A percentile compares a stretch with the other conserved stretches of the same genome.
Evolutionary conservation across 1,140 invertebrate species (phyloP).

Genomic region (Charaxes varanes): DNA sequence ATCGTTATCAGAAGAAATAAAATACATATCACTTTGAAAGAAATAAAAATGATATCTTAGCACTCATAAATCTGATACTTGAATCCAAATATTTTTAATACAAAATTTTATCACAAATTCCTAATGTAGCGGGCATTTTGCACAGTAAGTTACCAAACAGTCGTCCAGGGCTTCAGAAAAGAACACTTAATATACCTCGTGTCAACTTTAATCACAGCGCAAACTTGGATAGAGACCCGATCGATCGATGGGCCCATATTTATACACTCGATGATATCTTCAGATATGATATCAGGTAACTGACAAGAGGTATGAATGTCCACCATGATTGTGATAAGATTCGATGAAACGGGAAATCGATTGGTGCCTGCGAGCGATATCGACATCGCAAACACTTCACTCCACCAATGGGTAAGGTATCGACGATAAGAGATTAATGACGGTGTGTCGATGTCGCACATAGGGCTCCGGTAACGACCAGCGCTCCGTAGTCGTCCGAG

Average conservation of each 20-base stretch:
- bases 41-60: no score
- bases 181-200: slow-evolving; percentile 21
- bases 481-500: slow-evolving; percentile 31
- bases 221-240: slow-evolving; percentile 65
- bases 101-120: no score
- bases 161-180: slow-evolving; percentile 8
- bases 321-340: slow-evolving; percentile 70
- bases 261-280: slow-evolving; percentile 70
- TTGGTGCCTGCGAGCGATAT: slow-evolving; percentile 55
- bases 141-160: slow-evolving; percentile 23
- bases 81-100: no score
- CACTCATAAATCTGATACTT: no score
- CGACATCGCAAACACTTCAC: slow-evolving; percentile 62
- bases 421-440: slow-evolving; percentile 38
- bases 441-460: slow-evolving; percentile 16
- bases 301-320: slow-evolving; percentile 60
- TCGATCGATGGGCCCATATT: slow-evolving; percentile 71
- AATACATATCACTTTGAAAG: no score
- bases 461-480: slow-evolving; percentile 23
- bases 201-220: slow-evolving; percentile 51
- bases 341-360: slow-evolving; percentile 53
- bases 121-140: slow-evolving; percentile 4
- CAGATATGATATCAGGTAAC: slow-evolving; percentile 64
- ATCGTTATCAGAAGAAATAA: no score
- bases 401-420: slow-evolving; percentile 57